These are phyloP conservation scores for Ranitomeya variabilis DNA, from an alignment of 2,113 vertebrate genomes.

Conservation along the genomic window DNA sequence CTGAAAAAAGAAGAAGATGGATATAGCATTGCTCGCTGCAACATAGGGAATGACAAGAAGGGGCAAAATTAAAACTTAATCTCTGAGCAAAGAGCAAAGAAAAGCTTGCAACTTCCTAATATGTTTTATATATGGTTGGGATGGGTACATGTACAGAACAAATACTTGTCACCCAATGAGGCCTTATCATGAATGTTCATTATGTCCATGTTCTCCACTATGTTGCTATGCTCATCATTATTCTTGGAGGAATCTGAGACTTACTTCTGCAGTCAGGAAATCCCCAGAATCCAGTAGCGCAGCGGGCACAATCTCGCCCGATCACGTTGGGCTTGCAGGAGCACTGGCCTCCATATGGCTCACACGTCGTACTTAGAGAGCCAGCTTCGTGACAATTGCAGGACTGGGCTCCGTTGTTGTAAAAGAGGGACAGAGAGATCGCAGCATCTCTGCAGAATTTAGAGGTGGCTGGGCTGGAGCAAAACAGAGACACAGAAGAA, in stretches of 20 bases:
- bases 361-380: conserved; percentile 77
- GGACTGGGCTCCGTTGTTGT: conserved; percentile 88
- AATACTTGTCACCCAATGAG: too few species aligned
- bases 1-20: conserved; percentile 65
- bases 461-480: conserved; percentile 67
- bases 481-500: background rate
- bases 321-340: conserved; percentile 85
- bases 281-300: conserved; percentile 92
- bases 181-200: too few species aligned
- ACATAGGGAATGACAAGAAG: background rate
- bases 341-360: conserved; percentile 89
- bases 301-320: conserved; percentile 91
- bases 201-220: too few species aligned
- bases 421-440: conserved; percentile 88
- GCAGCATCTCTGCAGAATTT: conserved; percentile 84
- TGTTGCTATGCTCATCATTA: background rate
- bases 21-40: background rate
- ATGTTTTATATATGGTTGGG: too few species aligned
- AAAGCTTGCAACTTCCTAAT: too few species aligned
- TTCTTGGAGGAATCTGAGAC: conserved; percentile 61
- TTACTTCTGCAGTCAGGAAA: conserved; percentile 94
- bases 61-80: too few species aligned
- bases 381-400: conserved; percentile 90
- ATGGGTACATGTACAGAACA: too few species aligned
- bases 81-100: too few species aligned